Evolutionary conservation across 2,113 vertebrate genomes (phyloP), one percentile per base, ranked within the genome.

Genomic region (Agelaius tricolor): DNA sequence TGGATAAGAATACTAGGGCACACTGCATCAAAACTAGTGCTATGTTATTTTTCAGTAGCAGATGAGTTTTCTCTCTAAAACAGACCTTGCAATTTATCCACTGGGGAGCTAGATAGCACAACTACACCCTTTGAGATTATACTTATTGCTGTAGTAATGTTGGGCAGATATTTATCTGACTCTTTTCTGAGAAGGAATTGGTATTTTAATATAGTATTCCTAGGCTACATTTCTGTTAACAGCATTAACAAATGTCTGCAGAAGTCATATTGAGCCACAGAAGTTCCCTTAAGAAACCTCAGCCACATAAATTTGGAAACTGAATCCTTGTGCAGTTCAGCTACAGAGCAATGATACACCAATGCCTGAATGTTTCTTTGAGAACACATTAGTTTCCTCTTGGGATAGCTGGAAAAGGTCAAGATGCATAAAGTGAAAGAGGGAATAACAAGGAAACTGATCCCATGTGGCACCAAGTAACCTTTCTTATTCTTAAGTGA

Each of bases 401-500:
- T 43, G 75, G 90, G 82, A 69, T 22, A 83, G 43, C 44, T 94
- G 75, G 55, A 95, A 94, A 96, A 93, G 82, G 75, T 95, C 87
- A 90, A 88, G 84, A 63, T 82, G 55, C 82, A 52, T 80, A 21
- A 94, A 93, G 63, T 77, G 46, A 90, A 92, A 79, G 51, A 80
- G 59, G 24, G 63, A 83, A 86, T 88, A 94, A 88, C 71, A 86
- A 83, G 55, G 78, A 90, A 95, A 77, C 55, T 80, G 54, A 90
- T 94, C 51, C 65, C 0, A 0, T 68, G 47, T 76, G 75, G 57
- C 74, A 83, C 44, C 62, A 79, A 76, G 68, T 91, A 96, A 87
- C 91, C 89, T 89, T 84, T 92, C n/a, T 31, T 87, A 58, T 79
- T 92, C 66, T 78, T 92, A 27, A 35, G 39, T 80, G 78, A 74